phyloP scores from a whole-genome alignment of 2,113 vertebrate genomes.

The Erinaceus europaeus region DNA sequence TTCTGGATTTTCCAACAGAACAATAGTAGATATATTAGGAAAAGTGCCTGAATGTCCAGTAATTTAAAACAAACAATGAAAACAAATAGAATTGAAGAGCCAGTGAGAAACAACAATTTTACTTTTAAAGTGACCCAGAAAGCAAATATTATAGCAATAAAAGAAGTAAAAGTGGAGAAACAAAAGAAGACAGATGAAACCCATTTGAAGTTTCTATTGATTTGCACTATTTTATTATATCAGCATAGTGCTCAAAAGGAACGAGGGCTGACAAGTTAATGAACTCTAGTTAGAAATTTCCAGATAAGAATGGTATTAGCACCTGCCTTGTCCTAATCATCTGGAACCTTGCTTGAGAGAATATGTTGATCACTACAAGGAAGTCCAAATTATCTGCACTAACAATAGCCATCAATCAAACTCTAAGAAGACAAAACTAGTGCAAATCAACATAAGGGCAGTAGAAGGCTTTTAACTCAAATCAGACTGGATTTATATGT shows the following conservation, averaged over 20 bases:
- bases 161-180: background rate
- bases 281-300: conserved; percentile 76
- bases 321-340: conserved; percentile 74
- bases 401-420: conserved; percentile 48
- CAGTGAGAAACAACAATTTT: background rate
- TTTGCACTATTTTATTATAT: conserved; percentile 72
- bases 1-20: background rate
- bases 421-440: background rate
- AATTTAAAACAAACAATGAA: background rate
- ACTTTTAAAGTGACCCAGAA: conserved; percentile 23
- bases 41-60: background rate
- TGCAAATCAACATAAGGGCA: background rate
- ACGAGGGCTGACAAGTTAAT: conserved; percentile 80
- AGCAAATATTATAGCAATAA: background rate
- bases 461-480: background rate
- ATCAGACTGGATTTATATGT: background rate
- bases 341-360: conserved; percentile 52
- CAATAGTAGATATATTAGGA: background rate
- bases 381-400: conserved; percentile 35
- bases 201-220: conserved; percentile 66
- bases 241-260: conserved; percentile 65
- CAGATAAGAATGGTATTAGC: conserved; percentile 71
- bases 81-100: background rate
- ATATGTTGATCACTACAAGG: conserved; percentile 53
- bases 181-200: conserved; percentile 58